These are phyloP conservation scores for Girardinichthys multiradiatus DNA, from an alignment of 2,113 vertebrate species.

Conservation along the genomic window DNA sequence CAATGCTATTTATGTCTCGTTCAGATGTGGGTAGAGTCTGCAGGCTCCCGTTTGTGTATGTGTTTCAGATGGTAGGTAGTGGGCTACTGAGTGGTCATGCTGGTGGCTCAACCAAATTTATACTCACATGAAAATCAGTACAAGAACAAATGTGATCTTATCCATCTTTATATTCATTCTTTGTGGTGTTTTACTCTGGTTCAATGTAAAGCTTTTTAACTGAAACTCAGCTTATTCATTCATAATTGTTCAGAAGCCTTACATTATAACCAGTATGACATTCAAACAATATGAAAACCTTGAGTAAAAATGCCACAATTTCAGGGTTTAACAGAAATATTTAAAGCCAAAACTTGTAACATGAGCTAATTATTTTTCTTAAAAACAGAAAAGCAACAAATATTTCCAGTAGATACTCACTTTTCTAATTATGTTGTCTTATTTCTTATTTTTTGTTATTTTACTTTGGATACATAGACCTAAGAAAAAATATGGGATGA, in stretches of 20 bases:
- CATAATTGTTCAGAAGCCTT: conserved; percentile 46
- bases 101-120: conserved; percentile 24
- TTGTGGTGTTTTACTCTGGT: not conserved
- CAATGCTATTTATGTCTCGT: conserved; percentile 39
- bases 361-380: too few relatives aligned
- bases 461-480: too few relatives aligned
- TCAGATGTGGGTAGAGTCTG: conserved; percentile 33
- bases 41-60: conserved; percentile 24
- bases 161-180: conserved; percentile 39
- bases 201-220: not conserved
- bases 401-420: too few relatives aligned
- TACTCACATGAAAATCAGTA: conserved; percentile 7
- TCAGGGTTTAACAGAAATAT: not conserved
- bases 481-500: too few relatives aligned
- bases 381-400: too few relatives aligned
- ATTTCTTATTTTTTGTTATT: too few relatives aligned
- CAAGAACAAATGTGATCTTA: conserved; percentile 13
- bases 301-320: not conserved
- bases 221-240: conserved; percentile 34
- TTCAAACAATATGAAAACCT: not conserved
- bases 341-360: too few relatives aligned
- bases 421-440: too few relatives aligned
- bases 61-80: conserved; percentile 42
- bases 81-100: conserved; percentile 22
- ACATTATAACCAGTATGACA: conserved; percentile 26